These are phyloP conservation scores for Peucedramus taeniatus DNA, from an alignment of 2,113 vertebrate genomes.

Conservation along the genomic window DNA sequence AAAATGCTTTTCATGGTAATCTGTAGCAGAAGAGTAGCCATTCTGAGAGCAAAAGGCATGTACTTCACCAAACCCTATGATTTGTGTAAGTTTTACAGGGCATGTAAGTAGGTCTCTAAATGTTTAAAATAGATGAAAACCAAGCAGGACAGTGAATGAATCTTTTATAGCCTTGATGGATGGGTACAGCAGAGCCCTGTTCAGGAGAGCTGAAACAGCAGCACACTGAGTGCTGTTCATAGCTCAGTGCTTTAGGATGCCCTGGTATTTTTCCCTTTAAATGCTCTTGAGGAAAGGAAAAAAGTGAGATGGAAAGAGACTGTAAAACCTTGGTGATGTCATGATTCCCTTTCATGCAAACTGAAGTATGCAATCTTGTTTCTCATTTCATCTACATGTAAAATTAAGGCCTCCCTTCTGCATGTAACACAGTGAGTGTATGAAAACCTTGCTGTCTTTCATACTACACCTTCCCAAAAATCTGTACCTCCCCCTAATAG, in stretches of 20 bases:
- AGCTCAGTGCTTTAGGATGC: background rate
- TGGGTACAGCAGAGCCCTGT: background rate
- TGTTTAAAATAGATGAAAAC: conserved; percentile 53
- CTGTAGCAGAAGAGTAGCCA: background rate
- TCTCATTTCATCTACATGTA: background rate
- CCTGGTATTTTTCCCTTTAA: background rate
- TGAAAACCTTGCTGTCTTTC: background rate
- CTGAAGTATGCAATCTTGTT: background rate
- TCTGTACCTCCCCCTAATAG: background rate
- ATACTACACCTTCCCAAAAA: background rate
- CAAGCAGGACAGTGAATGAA: conserved; percentile 29
- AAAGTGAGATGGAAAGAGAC: background rate
- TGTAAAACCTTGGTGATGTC: background rate
- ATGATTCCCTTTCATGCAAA: background rate
- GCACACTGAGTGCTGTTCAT: background rate
- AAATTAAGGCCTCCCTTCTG: background rate
- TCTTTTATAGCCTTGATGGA: conserved; percentile 42
- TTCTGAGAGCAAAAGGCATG: background rate
- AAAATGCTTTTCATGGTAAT: background rate
- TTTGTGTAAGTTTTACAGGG: background rate
- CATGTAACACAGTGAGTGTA: background rate
- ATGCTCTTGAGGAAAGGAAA: background rate
- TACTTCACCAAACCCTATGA: background rate
- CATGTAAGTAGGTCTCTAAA: conserved; percentile 32
- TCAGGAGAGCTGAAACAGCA: background rate